Evolutionary conservation across 2,113 vertebrate species (phyloP).

Genomic region (Gnathonemus echidnorhynchus): DNA sequence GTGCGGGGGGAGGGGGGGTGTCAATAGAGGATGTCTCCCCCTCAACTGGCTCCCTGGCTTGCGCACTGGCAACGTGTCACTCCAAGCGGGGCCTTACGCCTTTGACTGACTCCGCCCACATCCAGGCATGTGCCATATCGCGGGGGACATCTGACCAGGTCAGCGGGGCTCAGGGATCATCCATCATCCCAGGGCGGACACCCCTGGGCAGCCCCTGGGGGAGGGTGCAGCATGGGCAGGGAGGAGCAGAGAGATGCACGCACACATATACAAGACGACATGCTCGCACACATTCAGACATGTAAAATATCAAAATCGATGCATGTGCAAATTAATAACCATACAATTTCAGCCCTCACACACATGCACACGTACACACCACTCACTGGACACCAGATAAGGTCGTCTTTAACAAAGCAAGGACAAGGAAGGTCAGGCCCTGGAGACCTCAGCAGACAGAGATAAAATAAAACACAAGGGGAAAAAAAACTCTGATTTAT

Average conservation of each 20-base stretch:
- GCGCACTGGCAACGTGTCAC: slow-evolving; percentile 46
- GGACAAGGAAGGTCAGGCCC: slow-evolving; percentile 84
- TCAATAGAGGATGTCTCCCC: slow-evolving; percentile 10
- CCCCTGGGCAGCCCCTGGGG: neutral
- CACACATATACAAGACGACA: neutral
- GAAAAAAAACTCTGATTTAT: slow-evolving; percentile 73
- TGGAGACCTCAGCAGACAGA: slow-evolving; percentile 55
- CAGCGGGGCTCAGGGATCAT: slow-evolving; percentile 67
- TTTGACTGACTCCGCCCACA: slow-evolving; percentile 45
- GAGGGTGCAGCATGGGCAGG: neutral
- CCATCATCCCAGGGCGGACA: slow-evolving; percentile 70
- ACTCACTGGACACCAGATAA: slow-evolving; percentile 62
- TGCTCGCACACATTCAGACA: slow-evolving; percentile 12
- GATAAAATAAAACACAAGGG: slow-evolving; percentile 48
- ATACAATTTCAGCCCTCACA: neutral
- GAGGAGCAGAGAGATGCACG: neutral
- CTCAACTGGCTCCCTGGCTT: neutral
- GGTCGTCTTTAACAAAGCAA: slow-evolving; percentile 71
- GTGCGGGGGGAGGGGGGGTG: neutral
- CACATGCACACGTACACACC: slow-evolving; percentile 12
- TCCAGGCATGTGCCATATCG: slow-evolving; percentile 45
- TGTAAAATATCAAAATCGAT: neutral
- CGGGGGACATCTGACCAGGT: slow-evolving; percentile 63
- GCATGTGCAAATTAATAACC: neutral
- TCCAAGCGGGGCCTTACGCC: slow-evolving; percentile 5